A percentile compares a stretch with the other conserved stretches of the same genome.
Evolutionary conservation across 2,888 invertebrate genomes (phyloP).

Genomic region (Caenorhabditis virilis): DNA sequence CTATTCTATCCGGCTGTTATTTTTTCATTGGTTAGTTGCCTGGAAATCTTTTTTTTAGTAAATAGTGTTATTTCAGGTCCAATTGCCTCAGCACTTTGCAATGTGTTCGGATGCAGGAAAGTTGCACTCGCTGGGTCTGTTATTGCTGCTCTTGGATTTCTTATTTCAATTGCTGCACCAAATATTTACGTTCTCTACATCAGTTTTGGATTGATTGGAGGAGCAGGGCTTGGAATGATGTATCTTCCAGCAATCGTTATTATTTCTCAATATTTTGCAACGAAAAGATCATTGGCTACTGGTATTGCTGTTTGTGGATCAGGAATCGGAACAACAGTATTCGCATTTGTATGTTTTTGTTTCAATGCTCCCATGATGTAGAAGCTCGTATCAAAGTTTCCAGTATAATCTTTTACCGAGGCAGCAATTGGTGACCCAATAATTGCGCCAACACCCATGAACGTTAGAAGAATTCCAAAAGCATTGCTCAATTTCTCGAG

Average conservation of each 20-base stretch:
- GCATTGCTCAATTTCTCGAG: slow-evolving; percentile 72
- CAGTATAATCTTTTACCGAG: slow-evolving; percentile 78
- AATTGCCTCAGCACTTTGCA: slow-evolving; percentile 89
- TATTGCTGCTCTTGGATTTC: slow-evolving; percentile 78
- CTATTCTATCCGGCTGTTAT: slow-evolving; percentile 91
- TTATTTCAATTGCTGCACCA: slow-evolving; percentile 81
- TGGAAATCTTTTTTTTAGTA: neutral
- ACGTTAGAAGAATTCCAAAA: slow-evolving; percentile 72
- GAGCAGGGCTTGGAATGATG: slow-evolving; percentile 90
- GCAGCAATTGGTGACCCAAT: slow-evolving; percentile 71
- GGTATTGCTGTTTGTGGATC: slow-evolving; percentile 94
- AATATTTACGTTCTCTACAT: slow-evolving; percentile 76
- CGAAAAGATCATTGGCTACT: slow-evolving; percentile 86
- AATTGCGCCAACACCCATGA: slow-evolving; percentile 72
- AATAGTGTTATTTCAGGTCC: slow-evolving; percentile 78
- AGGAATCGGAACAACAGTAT: slow-evolving; percentile 91
- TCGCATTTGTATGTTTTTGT: slow-evolving; percentile 74
- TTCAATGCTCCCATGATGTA: slow-evolving; percentile 86
- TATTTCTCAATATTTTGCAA: slow-evolving; percentile 94
- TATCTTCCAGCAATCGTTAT: slow-evolving; percentile 96
- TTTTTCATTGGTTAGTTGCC: slow-evolving; percentile 81
- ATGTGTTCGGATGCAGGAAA: slow-evolving; percentile 87
- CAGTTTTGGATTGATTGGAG: slow-evolving; percentile 87
- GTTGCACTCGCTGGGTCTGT: slow-evolving; percentile 87
- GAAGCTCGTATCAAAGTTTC: slow-evolving; percentile 81